These are phyloP conservation scores for Kradibia gibbosae DNA, from an alignment of 1,140 invertebrate genomes.

Conservation along the genomic window DNA sequence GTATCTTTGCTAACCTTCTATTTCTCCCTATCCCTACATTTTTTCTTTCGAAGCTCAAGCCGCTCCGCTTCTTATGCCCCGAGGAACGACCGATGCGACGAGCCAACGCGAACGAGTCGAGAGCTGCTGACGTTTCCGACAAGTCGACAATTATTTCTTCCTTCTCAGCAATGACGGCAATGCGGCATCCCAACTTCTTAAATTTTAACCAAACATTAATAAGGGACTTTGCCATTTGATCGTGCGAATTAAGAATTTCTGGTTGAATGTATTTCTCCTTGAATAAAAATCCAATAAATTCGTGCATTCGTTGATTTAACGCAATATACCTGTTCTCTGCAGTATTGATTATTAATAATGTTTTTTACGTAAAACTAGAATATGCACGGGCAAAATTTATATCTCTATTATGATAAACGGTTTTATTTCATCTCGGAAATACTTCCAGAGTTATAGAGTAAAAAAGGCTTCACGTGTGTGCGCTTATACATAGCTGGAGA, in stretches of 20 bases:
- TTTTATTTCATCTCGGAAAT: no score
- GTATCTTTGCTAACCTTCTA: constrained; percentile 11
- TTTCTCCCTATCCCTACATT: constrained; percentile 9
- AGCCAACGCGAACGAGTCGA: not conserved
- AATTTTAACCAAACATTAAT: not conserved
- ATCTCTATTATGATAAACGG: not conserved
- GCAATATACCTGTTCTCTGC: not conserved
- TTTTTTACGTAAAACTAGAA: no score
- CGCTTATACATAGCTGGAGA: no score
- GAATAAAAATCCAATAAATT: not conserved
- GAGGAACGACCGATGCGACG: not conserved
- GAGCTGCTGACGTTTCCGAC: not conserved
- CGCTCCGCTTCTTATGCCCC: not conserved
- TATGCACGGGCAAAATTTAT: no score
- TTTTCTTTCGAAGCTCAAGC: not conserved
- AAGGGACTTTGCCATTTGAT: not conserved
- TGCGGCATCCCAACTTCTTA: not conserved
- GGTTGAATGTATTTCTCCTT: not conserved
- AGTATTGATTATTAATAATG: not conserved
- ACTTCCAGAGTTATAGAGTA: no score
- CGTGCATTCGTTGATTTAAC: not conserved
- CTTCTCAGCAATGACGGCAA: not conserved
- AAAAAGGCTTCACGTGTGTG: no score
- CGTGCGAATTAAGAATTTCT: not conserved
- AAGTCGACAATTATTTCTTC: not conserved